Percentiles rank a stretch among this genome's conserved stretches.
Conservation (phyloP, 2,113 vertebrate species). For the Naja naja region DNA sequence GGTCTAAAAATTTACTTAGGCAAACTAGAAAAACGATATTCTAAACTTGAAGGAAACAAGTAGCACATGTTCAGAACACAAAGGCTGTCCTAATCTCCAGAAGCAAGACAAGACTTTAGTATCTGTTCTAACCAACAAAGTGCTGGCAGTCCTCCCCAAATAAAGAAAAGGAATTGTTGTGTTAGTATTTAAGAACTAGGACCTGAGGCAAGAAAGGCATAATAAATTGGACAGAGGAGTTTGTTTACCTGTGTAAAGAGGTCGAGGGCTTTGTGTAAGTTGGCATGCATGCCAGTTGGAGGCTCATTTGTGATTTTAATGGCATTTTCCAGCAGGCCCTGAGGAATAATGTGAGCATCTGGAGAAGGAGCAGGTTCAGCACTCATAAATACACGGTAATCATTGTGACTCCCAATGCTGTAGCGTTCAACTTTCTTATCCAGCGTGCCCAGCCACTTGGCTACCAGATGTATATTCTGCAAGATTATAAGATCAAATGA, state of each 20-base stretch:
- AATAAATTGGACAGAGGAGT: not conserved
- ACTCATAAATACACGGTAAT: slow-evolving; percentile 72
- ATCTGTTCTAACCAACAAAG: not conserved
- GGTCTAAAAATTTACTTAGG: not conserved
- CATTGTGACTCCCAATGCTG: slow-evolving; percentile 52
- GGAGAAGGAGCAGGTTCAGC: slow-evolving; percentile 66
- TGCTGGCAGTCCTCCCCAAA: not conserved
- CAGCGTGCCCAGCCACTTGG: slow-evolving; percentile 69
- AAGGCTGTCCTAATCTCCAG: not conserved
- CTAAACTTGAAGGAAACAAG: not conserved
- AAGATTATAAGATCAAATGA: not conserved
- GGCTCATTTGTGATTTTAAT: slow-evolving; percentile 79
- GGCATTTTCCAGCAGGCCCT: slow-evolving; percentile 75
- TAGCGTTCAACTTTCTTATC: slow-evolving; percentile 69
- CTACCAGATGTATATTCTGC: slow-evolving; percentile 77
- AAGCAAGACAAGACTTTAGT: not conserved
- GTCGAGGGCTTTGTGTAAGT: slow-evolving; percentile 75
- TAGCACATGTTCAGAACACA: not conserved
- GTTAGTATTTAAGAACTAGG: not conserved
- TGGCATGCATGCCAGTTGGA: slow-evolving; percentile 69
- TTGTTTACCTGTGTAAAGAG: slow-evolving; percentile 72
- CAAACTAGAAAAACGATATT: not conserved
- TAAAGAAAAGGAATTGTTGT: not conserved
- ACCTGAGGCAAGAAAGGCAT: not conserved
- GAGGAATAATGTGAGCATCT: slow-evolving; percentile 70